Evolutionary conservation across 2,888 invertebrate genomes (phyloP).

Genomic region (Cantharis flavilabris): DNA sequence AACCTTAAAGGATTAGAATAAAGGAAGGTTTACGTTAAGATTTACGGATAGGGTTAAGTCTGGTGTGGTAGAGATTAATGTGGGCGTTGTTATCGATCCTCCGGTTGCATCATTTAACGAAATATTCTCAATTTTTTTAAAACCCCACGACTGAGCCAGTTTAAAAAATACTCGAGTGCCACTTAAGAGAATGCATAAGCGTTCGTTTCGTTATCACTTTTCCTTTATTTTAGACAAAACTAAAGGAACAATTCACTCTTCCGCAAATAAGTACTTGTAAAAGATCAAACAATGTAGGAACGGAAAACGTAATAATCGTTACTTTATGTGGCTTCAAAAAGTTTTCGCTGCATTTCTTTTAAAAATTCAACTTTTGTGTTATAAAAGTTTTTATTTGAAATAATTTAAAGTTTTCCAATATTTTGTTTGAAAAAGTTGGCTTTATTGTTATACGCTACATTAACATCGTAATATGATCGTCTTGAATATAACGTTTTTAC

Average conservation of each 20-base stretch:
- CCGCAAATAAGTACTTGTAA: not conserved
- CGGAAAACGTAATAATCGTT: conserved; percentile 3
- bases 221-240: not conserved
- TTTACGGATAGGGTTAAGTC: not conserved
- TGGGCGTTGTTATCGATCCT: not conserved
- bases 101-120: not conserved
- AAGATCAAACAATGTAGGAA: not conserved
- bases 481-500: not conserved
- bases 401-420: conserved; percentile 27
- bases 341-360: conserved; percentile 21
- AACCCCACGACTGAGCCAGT: not conserved
- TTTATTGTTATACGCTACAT: conserved; percentile 27
- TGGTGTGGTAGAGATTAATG: not conserved
- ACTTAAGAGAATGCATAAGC: not conserved
- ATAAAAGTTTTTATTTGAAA: conserved; percentile 26
- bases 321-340: conserved; percentile 9
- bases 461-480: conserved; percentile 29
- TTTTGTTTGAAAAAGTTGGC: conserved; percentile 16
- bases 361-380: conserved; percentile 16
- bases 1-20: not conserved
- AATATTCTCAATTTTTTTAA: not conserved
- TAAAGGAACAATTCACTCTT: not conserved
- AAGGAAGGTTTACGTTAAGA: not conserved
- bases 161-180: not conserved
- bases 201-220: not conserved